Percentiles rank a stretch among this genome's conserved stretches.
These are phyloP conservation scores for Chiroxiphia lanceolata DNA, from an alignment of 2,797 vertebrate species.

Conservation along the genomic window DNA sequence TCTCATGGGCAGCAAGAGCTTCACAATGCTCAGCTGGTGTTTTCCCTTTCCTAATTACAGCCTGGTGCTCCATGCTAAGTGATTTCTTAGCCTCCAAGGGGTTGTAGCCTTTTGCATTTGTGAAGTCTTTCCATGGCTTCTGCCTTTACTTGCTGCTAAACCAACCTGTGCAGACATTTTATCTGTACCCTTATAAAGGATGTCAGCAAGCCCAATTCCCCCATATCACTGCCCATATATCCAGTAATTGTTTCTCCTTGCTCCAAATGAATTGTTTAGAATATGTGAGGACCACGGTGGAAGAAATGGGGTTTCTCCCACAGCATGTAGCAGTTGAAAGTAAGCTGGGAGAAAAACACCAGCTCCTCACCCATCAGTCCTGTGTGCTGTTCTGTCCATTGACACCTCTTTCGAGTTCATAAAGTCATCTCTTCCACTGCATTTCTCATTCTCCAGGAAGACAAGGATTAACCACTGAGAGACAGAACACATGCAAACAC, in stretches of 20 bases:
- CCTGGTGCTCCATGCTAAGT: not conserved
- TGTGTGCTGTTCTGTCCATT: not conserved
- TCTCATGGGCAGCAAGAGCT: not conserved
- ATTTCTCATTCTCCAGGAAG: not conserved
- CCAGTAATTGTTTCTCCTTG: not conserved
- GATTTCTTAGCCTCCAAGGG: not conserved
- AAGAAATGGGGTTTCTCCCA: not conserved
- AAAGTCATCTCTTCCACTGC: not conserved
- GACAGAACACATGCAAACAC: not conserved
- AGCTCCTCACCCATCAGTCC: not conserved
- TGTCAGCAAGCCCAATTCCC: not conserved
- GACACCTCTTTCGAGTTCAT: not conserved
- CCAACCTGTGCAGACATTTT: not conserved
- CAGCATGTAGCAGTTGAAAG: not conserved
- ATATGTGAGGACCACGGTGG: not conserved
- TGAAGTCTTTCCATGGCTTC: not conserved
- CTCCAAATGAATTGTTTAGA: not conserved
- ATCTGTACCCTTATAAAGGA: not conserved
- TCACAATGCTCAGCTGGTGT: not conserved
- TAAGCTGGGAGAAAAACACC: not conserved
- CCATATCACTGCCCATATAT: not conserved
- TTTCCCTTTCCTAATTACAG: constrained; percentile 63
- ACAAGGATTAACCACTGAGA: not conserved
- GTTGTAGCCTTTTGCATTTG: not conserved
- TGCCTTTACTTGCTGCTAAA: not conserved